Evolutionary conservation across 2,797 vertebrate species (phyloP).

Genomic region (Chromis chromis): DNA sequence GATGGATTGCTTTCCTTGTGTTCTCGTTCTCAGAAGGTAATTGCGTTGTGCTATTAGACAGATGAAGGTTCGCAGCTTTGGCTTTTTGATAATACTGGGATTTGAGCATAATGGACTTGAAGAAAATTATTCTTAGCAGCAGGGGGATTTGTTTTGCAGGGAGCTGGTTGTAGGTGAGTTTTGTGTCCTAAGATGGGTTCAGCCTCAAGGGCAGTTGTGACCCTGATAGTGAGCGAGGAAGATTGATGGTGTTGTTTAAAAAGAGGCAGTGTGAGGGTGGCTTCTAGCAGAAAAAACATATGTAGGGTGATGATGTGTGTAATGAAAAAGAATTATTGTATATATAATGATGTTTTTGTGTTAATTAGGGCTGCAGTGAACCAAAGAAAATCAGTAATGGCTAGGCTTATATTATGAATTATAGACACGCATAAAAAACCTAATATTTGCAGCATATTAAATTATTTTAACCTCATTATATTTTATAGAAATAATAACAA

Average conservation of each 20-base stretch:
- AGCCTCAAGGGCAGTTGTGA: constrained; percentile 45
- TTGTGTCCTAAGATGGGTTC: constrained; percentile 47
- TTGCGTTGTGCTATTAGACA: not conserved
- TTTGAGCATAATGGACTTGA: not conserved
- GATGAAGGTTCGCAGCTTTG: not conserved
- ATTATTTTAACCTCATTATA: no score
- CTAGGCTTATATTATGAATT: no score
- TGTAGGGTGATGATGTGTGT: not conserved
- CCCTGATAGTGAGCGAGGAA: constrained; percentile 21
- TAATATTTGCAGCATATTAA: no score
- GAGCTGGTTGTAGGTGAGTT: constrained; percentile 27
- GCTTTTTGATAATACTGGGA: constrained; percentile 2
- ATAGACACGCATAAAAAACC: no score
- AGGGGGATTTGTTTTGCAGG: constrained; percentile 20
- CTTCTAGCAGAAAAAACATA: not conserved
- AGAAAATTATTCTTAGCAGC: not conserved
- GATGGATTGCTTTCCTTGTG: not conserved
- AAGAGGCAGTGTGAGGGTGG: not conserved
- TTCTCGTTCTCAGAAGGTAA: not conserved
- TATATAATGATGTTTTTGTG: no score
- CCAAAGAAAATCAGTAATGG: no score
- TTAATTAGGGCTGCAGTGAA: no score
- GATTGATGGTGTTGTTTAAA: constrained; percentile 23
- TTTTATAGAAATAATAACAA: no score
- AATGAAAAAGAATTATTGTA: not conserved